Base-by-base conservation (phyloP, 2,888 invertebrate species). In the Volucella inanis region DNA sequence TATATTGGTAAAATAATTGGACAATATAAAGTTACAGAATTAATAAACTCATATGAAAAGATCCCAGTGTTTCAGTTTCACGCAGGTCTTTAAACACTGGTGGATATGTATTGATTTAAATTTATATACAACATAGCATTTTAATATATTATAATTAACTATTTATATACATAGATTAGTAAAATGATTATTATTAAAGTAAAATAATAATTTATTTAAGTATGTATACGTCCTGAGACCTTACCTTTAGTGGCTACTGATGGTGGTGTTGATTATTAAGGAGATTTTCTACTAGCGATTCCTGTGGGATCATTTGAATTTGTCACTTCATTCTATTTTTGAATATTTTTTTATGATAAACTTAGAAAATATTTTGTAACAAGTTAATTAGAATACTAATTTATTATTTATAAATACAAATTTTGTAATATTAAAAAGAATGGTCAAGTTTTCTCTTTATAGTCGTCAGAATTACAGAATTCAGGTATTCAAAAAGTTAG, bases 261-360 rank as follows among this genome's bases (percentile, higher is more conserved):
- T 72, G 70, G 50, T 71, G 71, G 67, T 67, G 79, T 67, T 74
- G 61, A 54, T 47, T 41, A 49, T 54, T 61, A 3, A 18, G 54
- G 61, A 39, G 54, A 47, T 14, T 41, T 70, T 43, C 50, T 50
- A 50, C 49, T 62, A 67, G 62, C 54, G 72, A 74, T 79, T 72
- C 67, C 72, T 72, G 62, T 79, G 39, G 71, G 49, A 52, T 71
- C 78, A 78, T 78, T 78, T 78, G 78, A 78, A 57, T 64, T 55
- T 77, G 54, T 77, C 77, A 77, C 77, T 77, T 70, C 61, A 76
- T 77, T 62, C 55, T 47, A 41, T 54, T 61, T 10, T 47, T 47
- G 11, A 14, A 2, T 38, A 62, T 43, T 39, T 39, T 54, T 67
- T 45, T 38, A 15, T 38, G 9, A 14, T 43, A 18, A 67, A 76